These are phyloP conservation scores for Cinclus cinclus DNA, from an alignment of 2,113 vertebrate genomes.

Conservation along the genomic window DNA sequence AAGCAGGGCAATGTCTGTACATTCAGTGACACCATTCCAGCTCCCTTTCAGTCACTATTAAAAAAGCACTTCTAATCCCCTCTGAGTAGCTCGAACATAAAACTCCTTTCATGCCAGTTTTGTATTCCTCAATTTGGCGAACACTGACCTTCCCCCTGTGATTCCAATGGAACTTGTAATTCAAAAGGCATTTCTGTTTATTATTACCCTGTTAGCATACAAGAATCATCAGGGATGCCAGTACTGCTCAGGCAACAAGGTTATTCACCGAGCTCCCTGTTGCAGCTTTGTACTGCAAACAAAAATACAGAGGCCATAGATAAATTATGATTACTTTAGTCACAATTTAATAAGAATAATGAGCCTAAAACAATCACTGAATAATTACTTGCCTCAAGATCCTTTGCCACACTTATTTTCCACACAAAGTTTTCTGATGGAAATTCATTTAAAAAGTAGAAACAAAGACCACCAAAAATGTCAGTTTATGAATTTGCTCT, in stretches of 20 bases:
- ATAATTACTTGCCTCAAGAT: background rate
- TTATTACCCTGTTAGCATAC: constrained; percentile 34
- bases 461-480: background rate
- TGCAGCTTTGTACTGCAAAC: background rate
- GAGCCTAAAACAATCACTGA: background rate
- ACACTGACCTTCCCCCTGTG: constrained; percentile 35
- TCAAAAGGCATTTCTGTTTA: constrained; percentile 59
- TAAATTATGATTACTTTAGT: background rate
- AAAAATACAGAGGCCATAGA: background rate
- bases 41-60: constrained; percentile 31
- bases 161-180: constrained; percentile 57
- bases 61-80: constrained; percentile 47
- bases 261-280: constrained; percentile 3
- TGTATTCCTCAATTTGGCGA: constrained; percentile 56
- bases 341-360: constrained; percentile 1
- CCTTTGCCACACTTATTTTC: background rate
- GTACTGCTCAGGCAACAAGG: background rate
- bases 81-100: constrained; percentile 44
- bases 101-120: constrained; percentile 64
- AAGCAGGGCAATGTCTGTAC: constrained; percentile 9
- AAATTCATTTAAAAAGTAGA: background rate
- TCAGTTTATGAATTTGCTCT: background rate
- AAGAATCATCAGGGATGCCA: background rate
- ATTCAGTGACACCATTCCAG: constrained; percentile 45
- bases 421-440: background rate